phyloP scores from a whole-genome alignment of 2,888 invertebrate genomes.

The Lepidocyrtinus sp. region DNA sequence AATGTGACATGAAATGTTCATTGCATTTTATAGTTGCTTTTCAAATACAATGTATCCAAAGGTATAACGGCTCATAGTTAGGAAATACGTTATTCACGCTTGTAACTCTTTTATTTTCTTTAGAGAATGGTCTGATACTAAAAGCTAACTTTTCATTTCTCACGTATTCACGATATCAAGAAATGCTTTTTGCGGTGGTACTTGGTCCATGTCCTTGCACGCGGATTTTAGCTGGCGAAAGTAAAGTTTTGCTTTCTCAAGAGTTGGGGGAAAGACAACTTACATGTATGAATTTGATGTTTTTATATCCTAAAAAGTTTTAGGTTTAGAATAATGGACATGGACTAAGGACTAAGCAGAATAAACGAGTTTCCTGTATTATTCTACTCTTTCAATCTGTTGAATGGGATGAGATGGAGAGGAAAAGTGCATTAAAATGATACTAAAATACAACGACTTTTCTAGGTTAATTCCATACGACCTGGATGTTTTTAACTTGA shows the following conservation, averaged over 20 bases:
- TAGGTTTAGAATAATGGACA: not conserved
- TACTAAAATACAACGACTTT: not conserved
- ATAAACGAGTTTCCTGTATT: not conserved
- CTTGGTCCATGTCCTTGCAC: conserved; percentile 12
- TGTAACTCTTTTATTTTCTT: conserved; percentile 21
- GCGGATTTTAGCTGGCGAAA: conserved; percentile 22
- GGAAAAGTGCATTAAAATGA: not conserved
- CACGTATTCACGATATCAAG: conserved; percentile 40
- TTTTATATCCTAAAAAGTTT: not conserved
- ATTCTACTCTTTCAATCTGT: not conserved
- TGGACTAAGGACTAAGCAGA: not conserved
- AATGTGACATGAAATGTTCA: conserved; percentile 18
- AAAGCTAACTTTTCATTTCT: conserved; percentile 29
- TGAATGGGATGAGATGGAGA: not conserved
- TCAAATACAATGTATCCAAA: not conserved
- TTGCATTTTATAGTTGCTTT: not conserved
- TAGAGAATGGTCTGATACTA: conserved; percentile 24
- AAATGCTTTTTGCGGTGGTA: conserved; percentile 36
- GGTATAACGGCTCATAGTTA: not conserved
- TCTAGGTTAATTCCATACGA: not conserved
- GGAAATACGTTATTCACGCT: not conserved
- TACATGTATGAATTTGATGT: not conserved
- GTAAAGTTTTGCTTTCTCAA: not conserved
- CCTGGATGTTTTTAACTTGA: not conserved
- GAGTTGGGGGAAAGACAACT: not conserved